phyloP scores from a whole-genome alignment of 2,888 invertebrate species.

The Byasa hedistus region DNA sequence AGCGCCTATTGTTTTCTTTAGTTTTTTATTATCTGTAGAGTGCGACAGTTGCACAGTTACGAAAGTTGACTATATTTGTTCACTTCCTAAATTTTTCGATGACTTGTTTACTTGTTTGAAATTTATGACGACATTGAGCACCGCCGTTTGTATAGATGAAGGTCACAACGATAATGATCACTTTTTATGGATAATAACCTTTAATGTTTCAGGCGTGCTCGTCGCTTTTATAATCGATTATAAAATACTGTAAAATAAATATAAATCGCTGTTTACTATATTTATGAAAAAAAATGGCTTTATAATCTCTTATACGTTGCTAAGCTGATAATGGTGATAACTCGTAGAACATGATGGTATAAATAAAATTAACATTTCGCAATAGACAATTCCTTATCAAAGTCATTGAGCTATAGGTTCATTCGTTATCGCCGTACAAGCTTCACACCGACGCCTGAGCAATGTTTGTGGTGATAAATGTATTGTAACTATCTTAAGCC shows the following conservation, averaged over 20 bases:
- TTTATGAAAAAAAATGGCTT: not conserved
- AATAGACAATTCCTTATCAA: not conserved
- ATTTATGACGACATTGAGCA: not conserved
- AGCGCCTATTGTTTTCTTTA: slow-evolving; percentile 22
- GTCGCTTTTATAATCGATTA: not conserved
- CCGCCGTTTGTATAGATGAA: not conserved
- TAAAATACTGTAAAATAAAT: not conserved
- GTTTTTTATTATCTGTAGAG: slow-evolving; percentile 12
- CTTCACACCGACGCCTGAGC: not conserved
- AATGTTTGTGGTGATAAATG: slow-evolving; percentile 2
- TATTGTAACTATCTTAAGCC: slow-evolving; percentile 4
- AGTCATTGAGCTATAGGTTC: not conserved
- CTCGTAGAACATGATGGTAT: too few relatives aligned
- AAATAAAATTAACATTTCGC: too few relatives aligned
- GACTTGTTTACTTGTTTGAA: slow-evolving; percentile 1
- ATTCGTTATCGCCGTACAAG: not conserved
- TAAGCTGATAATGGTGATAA: too few relatives aligned
- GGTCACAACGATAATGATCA: not conserved
- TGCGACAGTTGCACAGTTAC: slow-evolving; percentile 12
- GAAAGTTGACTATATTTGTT: slow-evolving; percentile 8
- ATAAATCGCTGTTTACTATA: not conserved
- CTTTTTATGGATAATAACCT: not conserved
- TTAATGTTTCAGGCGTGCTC: not conserved
- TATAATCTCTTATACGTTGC: too few relatives aligned
- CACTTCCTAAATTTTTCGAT: slow-evolving; percentile 10